Conservation (phyloP, 92 coral and sea anemone genomes). For the Zoanthus sociatus region DNA sequence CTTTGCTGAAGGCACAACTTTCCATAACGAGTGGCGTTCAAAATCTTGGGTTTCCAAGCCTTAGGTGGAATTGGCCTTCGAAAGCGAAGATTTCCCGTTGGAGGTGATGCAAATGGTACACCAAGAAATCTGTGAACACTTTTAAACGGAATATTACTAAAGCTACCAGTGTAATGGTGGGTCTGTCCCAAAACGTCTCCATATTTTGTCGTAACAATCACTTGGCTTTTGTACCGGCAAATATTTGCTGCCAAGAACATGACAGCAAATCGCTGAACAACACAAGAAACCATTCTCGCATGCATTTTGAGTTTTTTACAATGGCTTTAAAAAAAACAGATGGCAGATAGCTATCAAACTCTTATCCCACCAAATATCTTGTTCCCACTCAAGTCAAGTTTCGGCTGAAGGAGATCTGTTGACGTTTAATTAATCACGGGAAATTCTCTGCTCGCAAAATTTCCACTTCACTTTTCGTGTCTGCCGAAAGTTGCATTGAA, state of each 20-base stretch:
- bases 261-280: not conserved
- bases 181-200: constrained; percentile 37
- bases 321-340: not conserved
- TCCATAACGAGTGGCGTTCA: constrained; percentile 38
- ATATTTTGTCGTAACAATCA: constrained; percentile 22
- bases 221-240: not conserved
- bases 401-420: not conserved
- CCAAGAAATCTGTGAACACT: constrained; percentile 35
- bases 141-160: constrained; percentile 18
- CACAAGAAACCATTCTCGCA: not conserved
- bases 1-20: constrained; percentile 29
- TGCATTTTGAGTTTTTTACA: not conserved
- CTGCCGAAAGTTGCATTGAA: not conserved
- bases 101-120: constrained; percentile 40
- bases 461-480: not conserved
- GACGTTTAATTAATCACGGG: not conserved
- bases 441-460: not conserved
- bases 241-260: constrained; percentile 17
- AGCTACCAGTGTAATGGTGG: constrained; percentile 3
- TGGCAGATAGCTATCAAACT: not conserved
- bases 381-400: constrained; percentile 16
- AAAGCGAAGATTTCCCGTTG: constrained; percentile 34
- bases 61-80: constrained; percentile 28
- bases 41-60: constrained; percentile 42
- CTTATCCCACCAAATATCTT: not conserved